Conservation (phyloP, 2,888 invertebrate species). For the Pilophorus perplexus region DNA sequence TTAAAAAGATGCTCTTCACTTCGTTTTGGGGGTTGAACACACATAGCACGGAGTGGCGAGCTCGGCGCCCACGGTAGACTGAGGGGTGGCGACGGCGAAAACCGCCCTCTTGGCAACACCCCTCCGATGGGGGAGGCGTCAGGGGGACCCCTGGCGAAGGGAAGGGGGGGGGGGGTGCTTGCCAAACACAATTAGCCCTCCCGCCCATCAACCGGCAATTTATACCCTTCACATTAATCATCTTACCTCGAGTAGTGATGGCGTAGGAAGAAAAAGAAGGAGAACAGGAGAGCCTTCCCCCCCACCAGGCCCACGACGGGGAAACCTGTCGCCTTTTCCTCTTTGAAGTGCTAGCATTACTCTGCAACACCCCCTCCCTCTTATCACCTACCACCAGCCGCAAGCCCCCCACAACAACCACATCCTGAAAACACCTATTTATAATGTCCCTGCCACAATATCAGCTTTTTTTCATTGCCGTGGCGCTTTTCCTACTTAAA, state of each 20-base stretch:
- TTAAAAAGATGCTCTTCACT: background rate
- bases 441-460: no score
- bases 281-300: no score
- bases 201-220: slow-evolving; percentile 38
- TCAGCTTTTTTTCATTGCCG: no score
- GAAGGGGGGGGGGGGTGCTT: slow-evolving; percentile 15
- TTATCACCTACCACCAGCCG: no score
- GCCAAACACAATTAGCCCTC: slow-evolving; percentile 37
- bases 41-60: slow-evolving; percentile 29
- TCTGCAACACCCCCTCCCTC: no score
- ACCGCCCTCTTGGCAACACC: slow-evolving; percentile 20
- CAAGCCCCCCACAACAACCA: no score
- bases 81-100: slow-evolving; percentile 17
- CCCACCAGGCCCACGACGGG: no score
- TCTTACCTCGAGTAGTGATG: slow-evolving; percentile 21
- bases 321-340: no score
- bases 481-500: no score
- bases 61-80: slow-evolving; percentile 23
- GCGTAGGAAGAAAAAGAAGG: background rate
- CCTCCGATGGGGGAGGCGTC: background rate
- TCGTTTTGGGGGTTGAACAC: slow-evolving; percentile 13
- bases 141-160: background rate
- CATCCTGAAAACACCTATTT: no score
- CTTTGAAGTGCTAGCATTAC: no score
- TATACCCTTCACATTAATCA: slow-evolving; percentile 35